A percentile compares a stretch with the other conserved stretches of the same genome.
phyloP scores from a whole-genome alignment of 2,797 vertebrate species.

The Falco biarmicus region DNA sequence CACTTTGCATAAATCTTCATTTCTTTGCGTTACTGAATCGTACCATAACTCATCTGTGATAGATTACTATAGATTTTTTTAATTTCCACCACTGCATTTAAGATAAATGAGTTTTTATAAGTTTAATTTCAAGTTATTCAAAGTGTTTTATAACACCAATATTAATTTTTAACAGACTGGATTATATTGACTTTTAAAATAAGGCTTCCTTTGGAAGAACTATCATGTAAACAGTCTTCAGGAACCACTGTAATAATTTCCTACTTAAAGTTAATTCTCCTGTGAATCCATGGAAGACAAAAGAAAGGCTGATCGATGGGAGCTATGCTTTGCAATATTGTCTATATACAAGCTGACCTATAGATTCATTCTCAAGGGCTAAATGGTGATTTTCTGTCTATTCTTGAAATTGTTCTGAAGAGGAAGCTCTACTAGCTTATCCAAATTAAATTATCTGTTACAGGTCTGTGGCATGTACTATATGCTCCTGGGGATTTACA shows the following conservation, averaged over 20 bases:
- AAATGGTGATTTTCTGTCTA: not conserved
- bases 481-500: not conserved
- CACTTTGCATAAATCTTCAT: not conserved
- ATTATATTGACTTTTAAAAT: constrained; percentile 44
- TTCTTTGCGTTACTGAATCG: constrained; percentile 39
- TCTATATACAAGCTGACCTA: not conserved
- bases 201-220: constrained; percentile 19
- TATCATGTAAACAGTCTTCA: constrained; percentile 21
- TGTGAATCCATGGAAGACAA: not conserved
- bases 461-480: not conserved
- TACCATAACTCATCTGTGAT: constrained; percentile 38
- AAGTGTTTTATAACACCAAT: constrained; percentile 27
- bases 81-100: constrained; percentile 42
- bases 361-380: not conserved
- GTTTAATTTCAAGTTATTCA: constrained; percentile 58
- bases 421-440: not conserved
- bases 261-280: not conserved
- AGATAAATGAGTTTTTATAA: constrained; percentile 66
- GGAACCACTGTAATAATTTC: not conserved
- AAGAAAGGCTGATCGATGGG: not conserved
- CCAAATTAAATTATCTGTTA: not conserved
- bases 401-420: not conserved
- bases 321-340: not conserved
- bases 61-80: constrained; percentile 56
- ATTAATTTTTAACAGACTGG: constrained; percentile 64